These are phyloP conservation scores for Lasius platythorax DNA, from an alignment of 2,888 invertebrate species.

Conservation along the genomic window DNA sequence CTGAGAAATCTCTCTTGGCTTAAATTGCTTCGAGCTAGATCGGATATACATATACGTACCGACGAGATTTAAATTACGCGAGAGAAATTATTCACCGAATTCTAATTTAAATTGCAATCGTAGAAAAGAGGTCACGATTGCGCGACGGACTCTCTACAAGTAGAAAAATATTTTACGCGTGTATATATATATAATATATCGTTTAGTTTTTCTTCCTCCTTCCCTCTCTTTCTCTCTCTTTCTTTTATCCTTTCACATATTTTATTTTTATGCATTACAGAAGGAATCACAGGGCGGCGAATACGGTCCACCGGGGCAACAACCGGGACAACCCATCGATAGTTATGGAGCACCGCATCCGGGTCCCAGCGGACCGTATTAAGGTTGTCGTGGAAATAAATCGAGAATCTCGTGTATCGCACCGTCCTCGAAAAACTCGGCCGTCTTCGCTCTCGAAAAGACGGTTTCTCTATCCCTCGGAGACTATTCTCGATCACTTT, in stretches of 20 bases:
- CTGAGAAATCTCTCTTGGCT: neutral
- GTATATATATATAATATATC: neutral
- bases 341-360: slow-evolving; percentile 87
- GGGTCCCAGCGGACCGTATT: slow-evolving; percentile 76
- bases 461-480: neutral
- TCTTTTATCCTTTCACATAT: neutral
- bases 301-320: slow-evolving; percentile 84
- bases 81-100: neutral
- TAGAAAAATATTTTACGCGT: slow-evolving; percentile 12
- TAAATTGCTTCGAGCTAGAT: neutral
- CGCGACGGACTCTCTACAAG: neutral
- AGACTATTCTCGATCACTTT: slow-evolving; percentile 32
- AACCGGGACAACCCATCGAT: slow-evolving; percentile 77
- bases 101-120: slow-evolving; percentile 2
- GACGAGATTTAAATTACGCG: slow-evolving; percentile 8
- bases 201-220: neutral
- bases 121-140: slow-evolving; percentile 27
- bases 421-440: slow-evolving; percentile 22
- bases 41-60: neutral
- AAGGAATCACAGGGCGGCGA: slow-evolving; percentile 81
- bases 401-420: slow-evolving; percentile 2
- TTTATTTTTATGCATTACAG: slow-evolving; percentile 70
- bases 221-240: neutral
- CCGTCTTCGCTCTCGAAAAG: neutral
- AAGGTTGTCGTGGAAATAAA: slow-evolving; percentile 37